These are phyloP conservation scores for Saccopteryx leptura DNA, from an alignment of 2,113 vertebrate genomes.

Conservation along the genomic window DNA sequence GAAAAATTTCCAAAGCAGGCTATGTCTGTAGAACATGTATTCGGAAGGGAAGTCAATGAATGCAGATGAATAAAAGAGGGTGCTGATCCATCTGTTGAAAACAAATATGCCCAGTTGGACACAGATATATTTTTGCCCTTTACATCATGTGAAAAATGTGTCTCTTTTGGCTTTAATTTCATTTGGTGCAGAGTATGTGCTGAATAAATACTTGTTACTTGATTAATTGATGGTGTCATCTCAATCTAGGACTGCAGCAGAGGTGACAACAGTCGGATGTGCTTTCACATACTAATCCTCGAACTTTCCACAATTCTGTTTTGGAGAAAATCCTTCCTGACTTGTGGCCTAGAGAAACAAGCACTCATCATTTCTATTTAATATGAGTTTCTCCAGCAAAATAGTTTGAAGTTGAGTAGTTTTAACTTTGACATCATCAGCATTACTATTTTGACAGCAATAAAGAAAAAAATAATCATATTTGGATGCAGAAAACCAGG, in stretches of 20 bases:
- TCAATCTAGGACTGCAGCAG: background rate
- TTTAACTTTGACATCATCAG: slow-evolving; percentile 13
- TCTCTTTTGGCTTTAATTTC: slow-evolving; percentile 38
- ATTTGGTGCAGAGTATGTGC: background rate
- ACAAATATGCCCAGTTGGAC: slow-evolving; percentile 19
- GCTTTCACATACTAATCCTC: slow-evolving; percentile 59
- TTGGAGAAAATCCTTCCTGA: slow-evolving; percentile 51
- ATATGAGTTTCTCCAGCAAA: slow-evolving; percentile 16
- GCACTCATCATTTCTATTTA: background rate
- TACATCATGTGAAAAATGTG: slow-evolving; percentile 57
- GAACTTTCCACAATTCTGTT: background rate
- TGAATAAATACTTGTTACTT: slow-evolving; percentile 54
- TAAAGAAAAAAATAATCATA: background rate
- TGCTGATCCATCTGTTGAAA: slow-evolving; percentile 41
- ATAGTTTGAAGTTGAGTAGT: slow-evolving; percentile 1
- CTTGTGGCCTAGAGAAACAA: slow-evolving; percentile 42
- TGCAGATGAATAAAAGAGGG: background rate
- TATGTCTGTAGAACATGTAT: background rate
- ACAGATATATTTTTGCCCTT: slow-evolving; percentile 39
- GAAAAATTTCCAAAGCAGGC: background rate
- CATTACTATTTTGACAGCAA: slow-evolving; percentile 10
- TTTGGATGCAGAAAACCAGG: background rate
- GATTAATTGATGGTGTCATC: slow-evolving; percentile 62
- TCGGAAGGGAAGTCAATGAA: slow-evolving; percentile 57
- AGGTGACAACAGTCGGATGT: slow-evolving; percentile 56